phyloP scores from a whole-genome alignment of 2,888 invertebrate genomes.

The Callimorpha dominula region DNA sequence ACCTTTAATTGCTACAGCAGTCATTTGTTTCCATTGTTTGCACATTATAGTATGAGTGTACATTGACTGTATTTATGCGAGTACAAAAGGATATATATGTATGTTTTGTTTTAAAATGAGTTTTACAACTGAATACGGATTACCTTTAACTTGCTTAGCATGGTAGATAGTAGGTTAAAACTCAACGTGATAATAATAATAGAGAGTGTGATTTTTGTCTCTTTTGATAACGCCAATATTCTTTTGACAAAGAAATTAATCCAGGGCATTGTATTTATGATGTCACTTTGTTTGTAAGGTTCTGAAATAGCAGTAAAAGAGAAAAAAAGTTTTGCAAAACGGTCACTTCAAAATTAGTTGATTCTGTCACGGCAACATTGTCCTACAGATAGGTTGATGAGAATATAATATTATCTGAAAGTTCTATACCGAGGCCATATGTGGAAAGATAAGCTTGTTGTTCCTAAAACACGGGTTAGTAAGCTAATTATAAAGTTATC shows the following conservation, averaged over 20 bases:
- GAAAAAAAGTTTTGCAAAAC: background rate
- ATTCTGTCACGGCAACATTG: background rate
- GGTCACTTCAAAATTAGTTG: background rate
- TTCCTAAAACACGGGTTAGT: background rate
- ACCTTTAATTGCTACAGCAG: constrained; percentile 13
- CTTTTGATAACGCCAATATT: no score
- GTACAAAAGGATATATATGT: background rate
- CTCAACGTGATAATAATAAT: no score
- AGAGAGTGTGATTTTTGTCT: no score
- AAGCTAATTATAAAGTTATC: background rate
- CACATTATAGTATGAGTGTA: background rate
- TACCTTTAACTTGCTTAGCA: no score
- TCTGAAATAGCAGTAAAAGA: no score
- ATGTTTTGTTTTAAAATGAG: no score
- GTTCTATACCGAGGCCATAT: background rate
- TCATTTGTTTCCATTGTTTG: constrained; percentile 12
- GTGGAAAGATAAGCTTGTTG: background rate
- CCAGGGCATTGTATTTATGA: no score
- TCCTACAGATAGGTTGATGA: background rate
- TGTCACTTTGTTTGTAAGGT: no score
- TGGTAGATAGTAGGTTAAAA: no score
- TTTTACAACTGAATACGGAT: no score
- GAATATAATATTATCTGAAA: background rate
- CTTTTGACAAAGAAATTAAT: no score
- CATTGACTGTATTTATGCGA: background rate